Evolutionary conservation across 2,888 invertebrate species (phyloP).

Genomic region (Dicranocentrus wangi): DNA sequence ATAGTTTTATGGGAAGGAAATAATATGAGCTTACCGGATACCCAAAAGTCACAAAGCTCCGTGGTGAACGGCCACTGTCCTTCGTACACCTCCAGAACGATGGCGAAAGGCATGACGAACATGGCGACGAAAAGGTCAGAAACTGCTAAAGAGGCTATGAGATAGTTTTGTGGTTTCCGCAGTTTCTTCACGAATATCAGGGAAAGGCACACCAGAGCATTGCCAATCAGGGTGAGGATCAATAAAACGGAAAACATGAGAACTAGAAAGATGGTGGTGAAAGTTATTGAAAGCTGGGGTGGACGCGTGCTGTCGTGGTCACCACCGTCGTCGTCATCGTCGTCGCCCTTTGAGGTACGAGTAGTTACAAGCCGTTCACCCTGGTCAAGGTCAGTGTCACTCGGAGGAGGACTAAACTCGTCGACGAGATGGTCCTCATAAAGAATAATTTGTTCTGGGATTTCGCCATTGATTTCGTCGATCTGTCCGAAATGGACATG

Average conservation of each 20-base stretch:
- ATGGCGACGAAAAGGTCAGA: slow-evolving; percentile 96
- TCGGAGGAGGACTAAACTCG: too few species aligned
- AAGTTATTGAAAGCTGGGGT: slow-evolving; percentile 20
- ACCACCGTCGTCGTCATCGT: not conserved
- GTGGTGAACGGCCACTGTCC: slow-evolving; percentile 74
- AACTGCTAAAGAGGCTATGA: slow-evolving; percentile 94
- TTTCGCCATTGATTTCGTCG: too few species aligned
- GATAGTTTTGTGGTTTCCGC: slow-evolving; percentile 90
- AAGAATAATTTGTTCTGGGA: too few species aligned
- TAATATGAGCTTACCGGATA: slow-evolving; percentile 80
- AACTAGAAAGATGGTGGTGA: slow-evolving; percentile 77
- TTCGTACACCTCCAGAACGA: slow-evolving; percentile 65
- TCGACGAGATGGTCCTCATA: too few species aligned
- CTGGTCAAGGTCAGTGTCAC: not conserved
- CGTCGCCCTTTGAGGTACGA: not conserved
- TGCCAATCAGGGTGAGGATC: slow-evolving; percentile 87
- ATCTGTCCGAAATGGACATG: too few species aligned
- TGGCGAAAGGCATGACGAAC: slow-evolving; percentile 96
- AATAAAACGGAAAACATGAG: slow-evolving; percentile 76
- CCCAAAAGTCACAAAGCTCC: slow-evolving; percentile 95
- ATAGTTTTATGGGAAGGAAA: too few species aligned
- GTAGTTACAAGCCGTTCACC: not conserved
- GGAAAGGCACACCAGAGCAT: slow-evolving; percentile 94
- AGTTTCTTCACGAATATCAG: slow-evolving; percentile 88
- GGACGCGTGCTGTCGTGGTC: not conserved